phyloP scores from a whole-genome alignment of 1,140 invertebrate genomes.

The Drosophila lacteicornis region DNA sequence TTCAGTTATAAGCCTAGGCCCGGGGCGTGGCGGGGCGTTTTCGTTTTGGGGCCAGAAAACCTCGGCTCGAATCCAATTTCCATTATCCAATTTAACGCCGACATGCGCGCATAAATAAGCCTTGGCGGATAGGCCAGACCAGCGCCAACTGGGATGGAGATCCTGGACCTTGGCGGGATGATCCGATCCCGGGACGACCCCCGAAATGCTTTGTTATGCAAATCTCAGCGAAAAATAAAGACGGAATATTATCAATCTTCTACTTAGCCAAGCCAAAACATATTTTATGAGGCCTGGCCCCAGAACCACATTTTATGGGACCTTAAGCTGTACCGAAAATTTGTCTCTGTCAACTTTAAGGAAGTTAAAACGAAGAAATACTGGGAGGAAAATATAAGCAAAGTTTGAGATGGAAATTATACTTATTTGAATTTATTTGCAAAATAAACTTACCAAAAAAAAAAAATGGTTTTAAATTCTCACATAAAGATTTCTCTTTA shows the following conservation, averaged over 20 bases:
- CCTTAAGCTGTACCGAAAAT: not conserved
- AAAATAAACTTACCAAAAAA: not conserved
- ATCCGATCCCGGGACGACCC: slow-evolving; percentile 9
- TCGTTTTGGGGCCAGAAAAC: slow-evolving; percentile 39
- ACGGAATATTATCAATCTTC: slow-evolving; percentile 56
- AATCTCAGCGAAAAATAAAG: slow-evolving; percentile 54
- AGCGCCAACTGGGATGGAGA: slow-evolving; percentile 5
- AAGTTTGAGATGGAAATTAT: not conserved
- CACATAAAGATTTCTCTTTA: not conserved
- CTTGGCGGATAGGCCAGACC: slow-evolving; percentile 5
- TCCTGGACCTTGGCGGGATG: slow-evolving; percentile 19
- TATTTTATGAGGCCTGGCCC: slow-evolving; percentile 8
- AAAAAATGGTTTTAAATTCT: not conserved
- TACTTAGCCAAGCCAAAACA: slow-evolving; percentile 38
- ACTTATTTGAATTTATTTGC: too few species aligned
- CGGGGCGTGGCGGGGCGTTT: slow-evolving; percentile 5
- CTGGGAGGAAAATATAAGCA: fast-evolving
- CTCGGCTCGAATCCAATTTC: slow-evolving; percentile 72
- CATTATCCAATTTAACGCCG: slow-evolving; percentile 80
- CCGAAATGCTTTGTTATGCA: slow-evolving; percentile 64
- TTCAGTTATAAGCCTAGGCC: slow-evolving; percentile 27
- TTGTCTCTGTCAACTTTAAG: not conserved
- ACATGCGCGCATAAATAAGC: slow-evolving; percentile 70
- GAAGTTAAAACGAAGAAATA: not conserved
- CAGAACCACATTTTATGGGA: not conserved